Evolutionary conservation across 2,113 vertebrate species (phyloP), one percentile per base, ranked within the genome.

Genomic region (Saccopteryx leptura): DNA sequence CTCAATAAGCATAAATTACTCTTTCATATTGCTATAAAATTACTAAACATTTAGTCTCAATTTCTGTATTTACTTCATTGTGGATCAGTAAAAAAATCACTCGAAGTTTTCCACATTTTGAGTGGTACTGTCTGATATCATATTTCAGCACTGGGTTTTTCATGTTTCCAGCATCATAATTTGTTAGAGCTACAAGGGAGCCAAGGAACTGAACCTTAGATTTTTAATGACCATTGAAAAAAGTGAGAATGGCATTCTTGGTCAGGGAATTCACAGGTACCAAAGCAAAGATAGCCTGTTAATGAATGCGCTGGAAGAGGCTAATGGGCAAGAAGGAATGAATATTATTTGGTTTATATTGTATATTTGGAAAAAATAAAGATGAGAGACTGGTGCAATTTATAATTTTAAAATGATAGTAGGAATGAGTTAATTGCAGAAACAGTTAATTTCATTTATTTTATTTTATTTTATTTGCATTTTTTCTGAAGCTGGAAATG

Each of bases 1-100:
- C 74, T 94, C 24, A 58, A 69, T n/a, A 96, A 90, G 72, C 50
- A 95, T 61, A 85, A 95, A 92, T 90, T 90, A 58, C 15, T 89
- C 54, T 84, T 48, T 81, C 12, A 92, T 83, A 76, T 61, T 90
- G 5, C 60, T 78, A 33, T 84, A 71, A 88, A 61, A 6, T 90
- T 91, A 91, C 21, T 88, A 71, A 95, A 91, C 26, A 3, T 76
- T 92, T 82, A 82, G 7, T 74, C 33, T 68, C 61, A 50, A 68
- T 79, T 69, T 92, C 6, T 91, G 12, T 24, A 71, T 39, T 74
- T 50, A 56, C 15, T 93, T 92, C 24, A 61, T 54, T 74, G 56
- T 69, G 12, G 48, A 78, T 4, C 46, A 88, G 52, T 74, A 58
- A 94, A 83, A 56, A 72, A 69, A 23, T 63, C 63, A 21, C 94